Evolutionary conservation across 2,888 invertebrate genomes (phyloP).

Genomic region (Gerris lacustris): DNA sequence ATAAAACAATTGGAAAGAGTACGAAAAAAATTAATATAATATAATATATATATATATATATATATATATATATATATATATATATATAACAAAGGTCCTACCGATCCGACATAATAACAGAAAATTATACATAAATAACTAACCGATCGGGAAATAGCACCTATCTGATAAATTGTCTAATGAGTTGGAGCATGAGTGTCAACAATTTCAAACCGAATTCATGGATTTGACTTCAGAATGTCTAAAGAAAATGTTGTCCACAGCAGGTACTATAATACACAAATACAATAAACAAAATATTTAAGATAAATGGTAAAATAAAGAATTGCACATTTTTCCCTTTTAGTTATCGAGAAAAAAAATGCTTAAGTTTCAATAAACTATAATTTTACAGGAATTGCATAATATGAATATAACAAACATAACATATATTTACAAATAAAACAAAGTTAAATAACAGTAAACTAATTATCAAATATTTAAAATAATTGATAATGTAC

Average conservation of each 20-base stretch:
- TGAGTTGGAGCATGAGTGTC: neutral
- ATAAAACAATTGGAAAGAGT: neutral
- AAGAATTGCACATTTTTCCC: no score
- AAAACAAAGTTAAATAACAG: no score
- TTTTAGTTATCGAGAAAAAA: no score
- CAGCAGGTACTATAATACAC: neutral
- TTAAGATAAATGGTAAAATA: neutral
- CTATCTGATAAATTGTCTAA: neutral
- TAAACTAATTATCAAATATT: no score
- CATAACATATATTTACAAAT: no score
- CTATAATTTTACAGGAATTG: neutral
- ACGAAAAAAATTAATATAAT: neutral
- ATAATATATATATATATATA: neutral
- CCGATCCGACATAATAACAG: no score
- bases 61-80: no score
- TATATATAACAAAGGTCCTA: no score
- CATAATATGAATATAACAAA: no score
- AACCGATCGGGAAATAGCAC: conserved; percentile 1
- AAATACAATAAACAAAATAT: neutral
- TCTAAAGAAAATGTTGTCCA: neutral
- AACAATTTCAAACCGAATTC: neutral
- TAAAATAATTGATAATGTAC: no score
- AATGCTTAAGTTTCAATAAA: neutral
- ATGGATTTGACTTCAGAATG: neutral
- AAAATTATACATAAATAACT: neutral